Percentiles rank a stretch among this genome's conserved stretches.
Conservation (phyloP, 2,797 vertebrate species). For the Eulemur albifrons region DNA sequence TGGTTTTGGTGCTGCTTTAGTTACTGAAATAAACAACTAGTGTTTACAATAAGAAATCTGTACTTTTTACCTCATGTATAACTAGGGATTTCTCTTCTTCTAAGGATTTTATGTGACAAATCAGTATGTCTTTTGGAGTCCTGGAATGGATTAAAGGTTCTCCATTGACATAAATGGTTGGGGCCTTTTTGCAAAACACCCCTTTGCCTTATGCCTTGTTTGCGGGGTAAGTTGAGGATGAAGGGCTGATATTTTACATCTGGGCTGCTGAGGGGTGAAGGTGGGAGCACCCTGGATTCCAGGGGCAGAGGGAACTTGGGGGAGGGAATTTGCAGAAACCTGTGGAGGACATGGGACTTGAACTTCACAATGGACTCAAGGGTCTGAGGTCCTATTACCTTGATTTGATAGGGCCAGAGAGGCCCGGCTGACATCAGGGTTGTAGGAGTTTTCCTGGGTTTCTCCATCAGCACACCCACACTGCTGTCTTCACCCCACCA, state of each 20-base stretch:
- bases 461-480: background rate
- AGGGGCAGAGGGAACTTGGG: background rate
- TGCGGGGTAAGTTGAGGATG: background rate
- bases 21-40: background rate
- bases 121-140: background rate
- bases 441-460: background rate
- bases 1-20: background rate
- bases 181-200: background rate
- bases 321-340: background rate
- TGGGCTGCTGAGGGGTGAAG: background rate
- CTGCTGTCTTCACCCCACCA: background rate
- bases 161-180: background rate
- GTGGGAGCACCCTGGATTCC: no score
- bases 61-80: background rate
- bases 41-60: background rate
- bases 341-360: background rate
- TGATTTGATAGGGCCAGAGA: background rate
- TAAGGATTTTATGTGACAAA: background rate
- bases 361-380: background rate
- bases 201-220: background rate
- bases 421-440: no score
- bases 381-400: background rate
- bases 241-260: background rate
- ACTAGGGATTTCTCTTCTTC: background rate
- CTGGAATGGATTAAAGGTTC: background rate